Evolutionary conservation across 2,113 vertebrate species (phyloP), one percentile per base, ranked within the genome.

Genomic region (Plecturocebus donacophilus): DNA sequence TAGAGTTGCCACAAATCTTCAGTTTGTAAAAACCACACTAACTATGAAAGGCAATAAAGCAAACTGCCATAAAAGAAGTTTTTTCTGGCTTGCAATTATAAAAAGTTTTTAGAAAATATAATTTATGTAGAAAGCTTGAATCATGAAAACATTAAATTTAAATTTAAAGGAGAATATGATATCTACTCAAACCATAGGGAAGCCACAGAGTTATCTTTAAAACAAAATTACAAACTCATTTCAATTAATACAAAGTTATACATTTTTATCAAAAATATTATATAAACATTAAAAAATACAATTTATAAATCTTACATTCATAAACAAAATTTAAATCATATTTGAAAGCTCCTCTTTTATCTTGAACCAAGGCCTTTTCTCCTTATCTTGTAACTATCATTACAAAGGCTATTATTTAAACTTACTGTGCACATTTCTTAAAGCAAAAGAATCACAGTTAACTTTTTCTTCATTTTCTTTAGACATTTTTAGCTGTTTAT

Each of bases 311-410:
- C 21, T 94, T 30, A 70, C 85, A 42, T 80, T 88, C 42, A 79
- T 54, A 38, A 90, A 75, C 17, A 16, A 92, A 76, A 93, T 75
- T 81, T 16, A 47, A 56, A 81, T 82, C 56, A 83, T 71, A 71
- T 86, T 61, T 66, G 40, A 91, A 96, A 84, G 11, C 21, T 32
- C 3, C 42, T 49, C 23, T 95, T 85, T 92, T 84, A 58, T 75
- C 52, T 87, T 73, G 56, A 92, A 87, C 17, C 23, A 87, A 81
- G 32, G 30, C 8, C 5, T 64, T 83, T 95, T 70, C 38, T 58
- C 64, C 25, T 95, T 79, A 73, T 91, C 49, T 85, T 97, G 13
- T 97, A 96, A 76, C 35, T 86, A 90, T 66, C 92, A 42, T 64
- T 92, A 95, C 66, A 92, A 79, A 96, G 77, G 21, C 45, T 82